Conservation (phyloP, 2,888 invertebrate species). For the Ischnura elegans region DNA sequence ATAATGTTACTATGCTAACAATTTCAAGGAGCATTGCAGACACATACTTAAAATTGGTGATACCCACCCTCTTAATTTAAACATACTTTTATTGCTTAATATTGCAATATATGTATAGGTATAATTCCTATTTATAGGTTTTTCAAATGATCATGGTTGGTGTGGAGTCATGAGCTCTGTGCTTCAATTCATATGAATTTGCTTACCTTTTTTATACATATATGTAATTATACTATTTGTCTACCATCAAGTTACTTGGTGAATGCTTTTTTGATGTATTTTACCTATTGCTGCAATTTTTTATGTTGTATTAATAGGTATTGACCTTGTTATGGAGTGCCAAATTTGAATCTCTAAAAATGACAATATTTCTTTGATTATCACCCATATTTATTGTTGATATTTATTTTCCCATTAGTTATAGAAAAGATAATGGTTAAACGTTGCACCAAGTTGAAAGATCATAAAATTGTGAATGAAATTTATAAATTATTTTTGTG, state of each 20-base stretch:
- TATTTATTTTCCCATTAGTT: constrained; percentile 38
- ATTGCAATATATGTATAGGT: neutral
- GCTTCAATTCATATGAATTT: neutral
- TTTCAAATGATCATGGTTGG: neutral
- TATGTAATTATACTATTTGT: neutral
- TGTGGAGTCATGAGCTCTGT: neutral
- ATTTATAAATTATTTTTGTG: no score
- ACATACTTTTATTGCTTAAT: neutral
- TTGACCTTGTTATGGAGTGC: neutral
- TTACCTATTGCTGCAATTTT: neutral
- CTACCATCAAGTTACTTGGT: neutral
- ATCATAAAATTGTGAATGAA: neutral
- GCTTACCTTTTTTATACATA: neutral
- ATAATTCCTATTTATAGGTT: neutral
- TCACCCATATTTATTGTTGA: constrained; percentile 67
- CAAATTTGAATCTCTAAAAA: constrained; percentile 40
- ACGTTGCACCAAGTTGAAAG: neutral
- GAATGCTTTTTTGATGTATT: neutral
- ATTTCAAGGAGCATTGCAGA: neutral
- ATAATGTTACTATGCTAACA: constrained; percentile 23
- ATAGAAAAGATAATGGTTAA: constrained; percentile 50
- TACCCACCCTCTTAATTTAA: neutral
- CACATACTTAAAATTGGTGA: constrained; percentile 7
- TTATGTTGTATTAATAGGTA: neutral
- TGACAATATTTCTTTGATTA: constrained; percentile 60